Percentiles rank a stretch among this genome's conserved stretches.
Conservation (phyloP, 2,888 invertebrate genomes). For the Scaptomyza parva region DNA sequence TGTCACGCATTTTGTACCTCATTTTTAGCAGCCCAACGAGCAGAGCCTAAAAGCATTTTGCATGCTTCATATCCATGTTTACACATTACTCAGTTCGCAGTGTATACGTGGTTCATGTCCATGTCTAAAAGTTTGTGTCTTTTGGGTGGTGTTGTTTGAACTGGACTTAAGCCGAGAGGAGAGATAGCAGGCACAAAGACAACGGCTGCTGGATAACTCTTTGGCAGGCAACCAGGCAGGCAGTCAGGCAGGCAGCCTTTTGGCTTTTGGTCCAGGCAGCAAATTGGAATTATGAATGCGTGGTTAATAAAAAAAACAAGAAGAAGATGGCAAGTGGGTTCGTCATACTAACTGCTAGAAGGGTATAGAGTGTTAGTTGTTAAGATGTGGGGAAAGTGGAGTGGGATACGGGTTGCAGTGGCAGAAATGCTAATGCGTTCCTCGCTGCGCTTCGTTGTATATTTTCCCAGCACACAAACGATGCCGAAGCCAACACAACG, state of each 20-base stretch:
- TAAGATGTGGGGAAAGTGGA: background rate
- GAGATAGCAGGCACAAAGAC: constrained; percentile 12
- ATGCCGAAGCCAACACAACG: constrained; percentile 54
- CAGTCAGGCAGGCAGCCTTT: constrained; percentile 12
- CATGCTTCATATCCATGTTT: constrained; percentile 72
- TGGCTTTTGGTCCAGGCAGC: constrained; percentile 62
- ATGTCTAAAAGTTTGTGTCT: constrained; percentile 44
- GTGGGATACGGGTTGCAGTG: constrained; percentile 37
- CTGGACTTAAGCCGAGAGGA: constrained; percentile 58
- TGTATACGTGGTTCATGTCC: constrained; percentile 24
- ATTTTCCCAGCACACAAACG: constrained; percentile 81
- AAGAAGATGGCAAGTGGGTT: constrained; percentile 59
- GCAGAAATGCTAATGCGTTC: constrained; percentile 78
- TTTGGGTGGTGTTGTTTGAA: constrained; percentile 72
- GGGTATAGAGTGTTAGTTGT: constrained; percentile 16
- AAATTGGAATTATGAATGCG: constrained; percentile 83
- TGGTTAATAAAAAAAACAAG: constrained; percentile 75
- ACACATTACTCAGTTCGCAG: constrained; percentile 70
- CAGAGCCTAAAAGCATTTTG: constrained; percentile 60
- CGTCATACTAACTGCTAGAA: constrained; percentile 68
- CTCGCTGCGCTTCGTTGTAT: constrained; percentile 75
- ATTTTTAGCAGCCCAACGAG: constrained; percentile 19
- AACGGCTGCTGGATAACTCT: constrained; percentile 12
- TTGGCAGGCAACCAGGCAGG: constrained; percentile 17
- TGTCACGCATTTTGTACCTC: constrained; percentile 28